Percentiles rank a stretch among this genome's conserved stretches.
Conservation (phyloP, 2,888 invertebrate species). For the Blastobasis lacticolella region DNA sequence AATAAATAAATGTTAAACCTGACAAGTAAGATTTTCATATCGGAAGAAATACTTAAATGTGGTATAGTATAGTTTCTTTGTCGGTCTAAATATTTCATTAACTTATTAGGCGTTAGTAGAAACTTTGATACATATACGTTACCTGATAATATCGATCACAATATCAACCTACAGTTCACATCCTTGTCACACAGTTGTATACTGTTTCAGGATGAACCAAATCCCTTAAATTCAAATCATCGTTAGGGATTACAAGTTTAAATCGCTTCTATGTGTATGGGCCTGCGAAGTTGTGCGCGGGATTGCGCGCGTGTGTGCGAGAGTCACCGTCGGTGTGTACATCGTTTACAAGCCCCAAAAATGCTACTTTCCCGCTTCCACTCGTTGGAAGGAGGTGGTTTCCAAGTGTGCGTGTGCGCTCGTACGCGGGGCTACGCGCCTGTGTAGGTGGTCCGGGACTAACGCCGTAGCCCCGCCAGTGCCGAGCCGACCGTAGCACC, state of each 20-base stretch:
- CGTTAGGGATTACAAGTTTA: conserved; percentile 70
- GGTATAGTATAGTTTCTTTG: background rate
- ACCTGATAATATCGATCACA: conserved; percentile 5
- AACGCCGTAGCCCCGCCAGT: conserved; percentile 64
- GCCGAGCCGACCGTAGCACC: conserved; percentile 54
- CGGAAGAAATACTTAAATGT: background rate
- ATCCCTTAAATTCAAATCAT: conserved; percentile 67
- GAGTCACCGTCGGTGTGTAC: conserved; percentile 58
- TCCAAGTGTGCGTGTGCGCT: conserved; percentile 41
- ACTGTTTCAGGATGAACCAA: conserved; percentile 40
- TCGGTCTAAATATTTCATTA: background rate
- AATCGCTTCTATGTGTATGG: conserved; percentile 58
- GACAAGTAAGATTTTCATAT: too few species aligned
- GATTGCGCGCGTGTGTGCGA: conserved; percentile 43
- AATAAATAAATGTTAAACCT: too few species aligned
- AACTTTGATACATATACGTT: background rate
- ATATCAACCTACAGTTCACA: conserved; percentile 2
- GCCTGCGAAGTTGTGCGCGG: conserved; percentile 41
- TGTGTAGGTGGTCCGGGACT: conserved; percentile 64
- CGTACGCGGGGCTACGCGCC: conserved; percentile 35
- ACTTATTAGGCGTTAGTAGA: background rate
- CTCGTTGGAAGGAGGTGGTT: conserved; percentile 35
- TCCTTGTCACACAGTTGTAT: background rate
- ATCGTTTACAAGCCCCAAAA: conserved; percentile 65
- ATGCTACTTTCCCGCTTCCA: conserved; percentile 62